These are phyloP conservation scores for Distichodus sexfasciatus DNA, from an alignment of 2,797 vertebrate genomes.

Conservation along the genomic window DNA sequence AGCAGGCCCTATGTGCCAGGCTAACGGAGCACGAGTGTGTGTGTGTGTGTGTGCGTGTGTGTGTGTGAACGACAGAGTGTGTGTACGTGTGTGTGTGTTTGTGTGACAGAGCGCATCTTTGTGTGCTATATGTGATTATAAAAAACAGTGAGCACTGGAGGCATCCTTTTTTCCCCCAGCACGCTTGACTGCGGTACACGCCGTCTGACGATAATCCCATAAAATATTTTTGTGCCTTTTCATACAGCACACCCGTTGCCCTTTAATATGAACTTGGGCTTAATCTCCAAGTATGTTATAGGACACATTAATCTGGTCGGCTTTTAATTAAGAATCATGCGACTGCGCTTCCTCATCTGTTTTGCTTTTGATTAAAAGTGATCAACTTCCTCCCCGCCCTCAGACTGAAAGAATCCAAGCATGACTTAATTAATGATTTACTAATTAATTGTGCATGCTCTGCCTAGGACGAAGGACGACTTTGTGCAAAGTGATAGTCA, in stretches of 20 bases:
- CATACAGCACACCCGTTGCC: slow-evolving; percentile 19
- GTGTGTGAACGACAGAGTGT: too few relatives aligned
- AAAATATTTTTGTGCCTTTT: neutral
- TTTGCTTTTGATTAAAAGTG: slow-evolving; percentile 55
- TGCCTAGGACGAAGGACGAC: slow-evolving; percentile 52
- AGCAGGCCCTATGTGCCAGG: slow-evolving; percentile 72
- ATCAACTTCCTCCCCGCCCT: slow-evolving; percentile 51
- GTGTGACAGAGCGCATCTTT: slow-evolving; percentile 19
- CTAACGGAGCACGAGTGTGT: slow-evolving; percentile 58
- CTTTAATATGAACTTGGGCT: slow-evolving; percentile 2
- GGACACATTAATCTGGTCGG: slow-evolving; percentile 24
- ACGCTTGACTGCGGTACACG: neutral
- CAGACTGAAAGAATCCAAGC: slow-evolving; percentile 49
- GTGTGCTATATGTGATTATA: slow-evolving; percentile 36
- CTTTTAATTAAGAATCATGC: slow-evolving; percentile 50
- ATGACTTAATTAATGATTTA: slow-evolving; percentile 57
- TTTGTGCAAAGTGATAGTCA: slow-evolving; percentile 45
- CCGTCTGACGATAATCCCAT: neutral
- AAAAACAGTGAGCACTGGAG: slow-evolving; percentile 12
- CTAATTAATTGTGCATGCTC: slow-evolving; percentile 57
- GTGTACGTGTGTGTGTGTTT: slow-evolving; percentile 29
- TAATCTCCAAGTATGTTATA: slow-evolving; percentile 22
- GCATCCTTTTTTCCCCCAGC: slow-evolving; percentile 10
- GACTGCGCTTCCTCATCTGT: slow-evolving; percentile 49
- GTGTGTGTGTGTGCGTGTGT: slow-evolving; percentile 43